Base-by-base conservation (phyloP, 2,888 invertebrate species). In the Plagodis pulveraria region DNA sequence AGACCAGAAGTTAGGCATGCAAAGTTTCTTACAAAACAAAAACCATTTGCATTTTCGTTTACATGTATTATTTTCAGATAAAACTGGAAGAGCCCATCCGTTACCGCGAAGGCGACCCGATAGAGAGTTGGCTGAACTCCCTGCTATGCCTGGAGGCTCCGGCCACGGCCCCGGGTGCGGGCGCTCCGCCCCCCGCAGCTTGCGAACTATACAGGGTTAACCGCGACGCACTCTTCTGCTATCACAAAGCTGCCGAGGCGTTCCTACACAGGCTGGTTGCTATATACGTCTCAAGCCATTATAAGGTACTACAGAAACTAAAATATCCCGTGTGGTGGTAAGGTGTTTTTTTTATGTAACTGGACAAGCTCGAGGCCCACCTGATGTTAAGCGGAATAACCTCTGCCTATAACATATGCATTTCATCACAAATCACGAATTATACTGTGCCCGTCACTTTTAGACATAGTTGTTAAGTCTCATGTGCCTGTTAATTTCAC, bases 211-310 rank as follows among this genome's bases (percentile, higher is more conserved):
- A 95, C 86, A 96, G 97, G 56, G 96, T 98, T 57, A 88, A 97
- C 95, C 61, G 91, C 0, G 99, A 99, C 84, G 98, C 99, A 0
- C 87, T 99, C 35, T 99, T 99, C 89, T 99, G 98, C 56, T 99
- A 98, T 84, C 99, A 99, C 80, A 96, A 96, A 78, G 98, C 98
- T 0, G 97, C 98, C 0, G 98, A 98, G 86, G 94, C 96, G 4
- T 99, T 99, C 86, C 92, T 99, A 8, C 98, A 99, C 73, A 93
- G 97, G 60, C 83, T 99, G 8, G 98, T 99, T 68, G 95, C 98
- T 10, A 95, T 99, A 45, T 99, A 98, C 82, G 99, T 99, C 0
- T 96, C 99, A 0, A 99, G 99, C 6, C 99, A 99, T 92, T 99
- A 99, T 84, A 99, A 99, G 94, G 97, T 95, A 77, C 76, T 69